Conservation (phyloP, 35 echinoderm and acorn worm species). For the Apostichopus californicus region DNA sequence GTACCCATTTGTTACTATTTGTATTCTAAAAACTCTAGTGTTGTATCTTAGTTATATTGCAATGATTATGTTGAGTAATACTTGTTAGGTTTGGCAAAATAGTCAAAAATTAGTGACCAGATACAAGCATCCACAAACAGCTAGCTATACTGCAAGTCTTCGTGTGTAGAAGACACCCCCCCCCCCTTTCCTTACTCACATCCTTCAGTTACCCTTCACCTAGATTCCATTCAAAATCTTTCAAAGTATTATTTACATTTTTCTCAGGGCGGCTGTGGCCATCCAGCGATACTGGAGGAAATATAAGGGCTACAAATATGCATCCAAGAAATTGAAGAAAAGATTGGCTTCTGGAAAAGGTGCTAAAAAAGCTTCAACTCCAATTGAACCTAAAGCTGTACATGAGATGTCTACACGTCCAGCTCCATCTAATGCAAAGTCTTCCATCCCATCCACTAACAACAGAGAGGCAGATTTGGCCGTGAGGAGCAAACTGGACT, state of each 20-base stretch:
- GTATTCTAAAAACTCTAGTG: too few relatives aligned
- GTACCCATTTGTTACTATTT: too few relatives aligned
- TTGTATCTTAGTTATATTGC: too few relatives aligned
- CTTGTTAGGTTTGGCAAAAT: too few relatives aligned
- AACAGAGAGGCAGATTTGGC: slow-evolving; percentile 16
- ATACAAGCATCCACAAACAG: too few relatives aligned
- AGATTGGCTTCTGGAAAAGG: background rate
- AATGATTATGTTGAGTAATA: too few relatives aligned
- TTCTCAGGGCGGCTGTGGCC: slow-evolving; percentile 77
- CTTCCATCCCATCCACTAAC: background rate
- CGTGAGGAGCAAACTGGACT: slow-evolving; percentile 61
- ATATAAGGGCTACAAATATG: slow-evolving; percentile 80
- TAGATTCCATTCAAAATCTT: background rate
- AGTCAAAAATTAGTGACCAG: too few relatives aligned
- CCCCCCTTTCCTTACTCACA: too few relatives aligned
- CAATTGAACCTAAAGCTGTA: background rate
- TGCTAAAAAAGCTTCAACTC: background rate
- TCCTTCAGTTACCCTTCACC: too few relatives aligned
- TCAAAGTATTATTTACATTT: background rate
- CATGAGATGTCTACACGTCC: too few relatives aligned
- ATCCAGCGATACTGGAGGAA: slow-evolving; percentile 86
- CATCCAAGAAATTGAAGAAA: background rate
- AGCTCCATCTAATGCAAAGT: background rate
- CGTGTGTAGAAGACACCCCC: too few relatives aligned
- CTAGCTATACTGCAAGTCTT: too few relatives aligned